Conservation (phyloP, 1,140 invertebrate genomes). For the Drosophila setifemur region DNA sequence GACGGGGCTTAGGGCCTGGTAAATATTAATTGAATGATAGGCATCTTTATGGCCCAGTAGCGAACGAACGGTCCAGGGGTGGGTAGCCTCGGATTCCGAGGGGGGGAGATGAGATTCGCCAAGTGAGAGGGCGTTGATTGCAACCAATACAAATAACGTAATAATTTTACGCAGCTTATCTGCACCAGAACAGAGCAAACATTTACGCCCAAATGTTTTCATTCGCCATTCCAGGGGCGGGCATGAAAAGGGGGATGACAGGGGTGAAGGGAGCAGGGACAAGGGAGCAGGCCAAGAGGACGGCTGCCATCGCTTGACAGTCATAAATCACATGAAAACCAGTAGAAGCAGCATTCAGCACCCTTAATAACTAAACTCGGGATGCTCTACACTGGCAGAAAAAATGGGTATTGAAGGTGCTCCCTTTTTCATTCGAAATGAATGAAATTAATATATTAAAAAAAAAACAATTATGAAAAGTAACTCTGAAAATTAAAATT, state of each 20-base stretch:
- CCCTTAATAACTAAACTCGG: not conserved
- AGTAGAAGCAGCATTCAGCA: conserved; percentile 2
- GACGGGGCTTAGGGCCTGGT: conserved; percentile 31
- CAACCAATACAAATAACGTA: conserved; percentile 82
- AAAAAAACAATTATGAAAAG: no score
- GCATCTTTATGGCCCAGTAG: conserved; percentile 71
- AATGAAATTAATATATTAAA: no score
- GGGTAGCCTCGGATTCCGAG: not conserved
- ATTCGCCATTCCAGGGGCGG: conserved; percentile 37
- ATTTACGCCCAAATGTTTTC: conserved; percentile 82
- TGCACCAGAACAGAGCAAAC: conserved; percentile 82
- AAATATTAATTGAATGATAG: conserved; percentile 81
- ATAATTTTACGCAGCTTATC: conserved; percentile 82
- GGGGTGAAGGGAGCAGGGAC: conserved; percentile 3
- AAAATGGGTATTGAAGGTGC: not conserved
- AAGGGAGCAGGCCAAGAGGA: no score
- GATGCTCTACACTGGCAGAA: not conserved
- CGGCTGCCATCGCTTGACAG: conserved; percentile 60
- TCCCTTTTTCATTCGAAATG: not conserved
- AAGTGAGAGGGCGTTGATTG: conserved; percentile 67
- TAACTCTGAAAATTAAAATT: no score
- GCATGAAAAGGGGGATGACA: not conserved
- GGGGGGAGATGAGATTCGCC: not conserved
- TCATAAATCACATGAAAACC: conserved; percentile 64
- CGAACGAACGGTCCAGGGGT: conserved; percentile 4